Conservation (phyloP, 2,113 vertebrate species). For the Amphilophus citrinellus region DNA sequence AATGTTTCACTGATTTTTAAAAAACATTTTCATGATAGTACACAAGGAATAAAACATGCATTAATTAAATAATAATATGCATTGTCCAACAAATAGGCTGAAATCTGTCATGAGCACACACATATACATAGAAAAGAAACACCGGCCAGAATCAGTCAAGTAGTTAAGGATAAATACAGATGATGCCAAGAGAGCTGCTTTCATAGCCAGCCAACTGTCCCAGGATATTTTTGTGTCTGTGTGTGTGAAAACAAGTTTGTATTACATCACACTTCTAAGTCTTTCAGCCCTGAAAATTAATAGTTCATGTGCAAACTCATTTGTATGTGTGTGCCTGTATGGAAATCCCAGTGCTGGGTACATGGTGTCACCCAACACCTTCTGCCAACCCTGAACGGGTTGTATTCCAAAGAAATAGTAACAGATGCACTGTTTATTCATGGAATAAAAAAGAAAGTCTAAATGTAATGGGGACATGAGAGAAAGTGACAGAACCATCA, state of each 20-base stretch:
- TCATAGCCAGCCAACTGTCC: conserved; percentile 53
- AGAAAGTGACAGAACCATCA: neutral
- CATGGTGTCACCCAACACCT: conserved; percentile 30
- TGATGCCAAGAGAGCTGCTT: conserved; percentile 50
- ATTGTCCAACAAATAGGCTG: neutral
- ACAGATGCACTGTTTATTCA: neutral
- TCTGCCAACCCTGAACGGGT: conserved; percentile 38
- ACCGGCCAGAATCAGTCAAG: conserved; percentile 7
- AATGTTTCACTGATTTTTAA: neutral
- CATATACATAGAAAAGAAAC: conserved; percentile 11
- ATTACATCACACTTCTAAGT: conserved; percentile 16
- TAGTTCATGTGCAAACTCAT: neutral
- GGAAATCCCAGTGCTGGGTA: conserved; percentile 41
- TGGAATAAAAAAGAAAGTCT: neutral
- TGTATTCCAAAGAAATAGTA: conserved; percentile 29
- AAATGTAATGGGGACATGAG: neutral
- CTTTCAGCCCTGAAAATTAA: conserved; percentile 29
- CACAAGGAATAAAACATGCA: neutral
- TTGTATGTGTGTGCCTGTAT: conserved; percentile 2
- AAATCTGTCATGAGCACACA: neutral
- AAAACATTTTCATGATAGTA: neutral
- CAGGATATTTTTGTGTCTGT: conserved; percentile 23
- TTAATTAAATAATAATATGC: neutral
- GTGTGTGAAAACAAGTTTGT: conserved; percentile 21
- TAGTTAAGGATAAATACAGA: conserved; percentile 27